Evolutionary conservation across 2,888 invertebrate species (phyloP).

Genomic region (Caenorhabditis sp.): DNA sequence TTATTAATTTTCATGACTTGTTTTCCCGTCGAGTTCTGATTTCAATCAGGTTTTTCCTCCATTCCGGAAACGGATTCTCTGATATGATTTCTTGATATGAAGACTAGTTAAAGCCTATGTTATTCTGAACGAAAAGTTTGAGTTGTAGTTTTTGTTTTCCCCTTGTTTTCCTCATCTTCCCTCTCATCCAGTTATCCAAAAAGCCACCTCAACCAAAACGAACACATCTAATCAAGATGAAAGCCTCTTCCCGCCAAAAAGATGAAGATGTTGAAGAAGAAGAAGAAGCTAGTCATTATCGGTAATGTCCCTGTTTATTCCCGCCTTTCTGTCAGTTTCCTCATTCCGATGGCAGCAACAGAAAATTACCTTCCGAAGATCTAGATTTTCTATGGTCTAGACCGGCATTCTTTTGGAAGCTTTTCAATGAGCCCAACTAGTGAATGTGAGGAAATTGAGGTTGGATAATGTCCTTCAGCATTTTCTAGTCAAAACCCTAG

Average conservation of each 20-base stretch:
- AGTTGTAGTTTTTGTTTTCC: not conserved
- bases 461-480: too few relatives aligned
- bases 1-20: constrained; percentile 16
- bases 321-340: constrained; percentile 23
- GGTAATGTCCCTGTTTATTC: constrained; percentile 52
- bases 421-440: too few relatives aligned
- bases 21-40: not conserved
- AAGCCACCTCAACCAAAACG: not conserved
- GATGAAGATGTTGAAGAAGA: constrained; percentile 21
- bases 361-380: constrained; percentile 4
- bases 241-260: constrained; percentile 21
- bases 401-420: constrained; percentile 1
- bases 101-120: not conserved
- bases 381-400: not conserved
- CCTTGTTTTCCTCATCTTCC: not conserved
- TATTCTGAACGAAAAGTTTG: not conserved
- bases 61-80: not conserved
- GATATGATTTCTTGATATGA: not conserved
- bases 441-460: too few relatives aligned
- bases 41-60: not conserved
- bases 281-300: constrained; percentile 48
- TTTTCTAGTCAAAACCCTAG: too few relatives aligned
- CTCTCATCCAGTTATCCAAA: constrained; percentile 33
- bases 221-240: constrained; percentile 48
- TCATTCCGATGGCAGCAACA: constrained; percentile 2